A percentile compares a stretch with the other conserved stretches of the same genome.
phyloP scores from a whole-genome alignment of 2,888 invertebrate species.

The Dynastes hyllus region DNA sequence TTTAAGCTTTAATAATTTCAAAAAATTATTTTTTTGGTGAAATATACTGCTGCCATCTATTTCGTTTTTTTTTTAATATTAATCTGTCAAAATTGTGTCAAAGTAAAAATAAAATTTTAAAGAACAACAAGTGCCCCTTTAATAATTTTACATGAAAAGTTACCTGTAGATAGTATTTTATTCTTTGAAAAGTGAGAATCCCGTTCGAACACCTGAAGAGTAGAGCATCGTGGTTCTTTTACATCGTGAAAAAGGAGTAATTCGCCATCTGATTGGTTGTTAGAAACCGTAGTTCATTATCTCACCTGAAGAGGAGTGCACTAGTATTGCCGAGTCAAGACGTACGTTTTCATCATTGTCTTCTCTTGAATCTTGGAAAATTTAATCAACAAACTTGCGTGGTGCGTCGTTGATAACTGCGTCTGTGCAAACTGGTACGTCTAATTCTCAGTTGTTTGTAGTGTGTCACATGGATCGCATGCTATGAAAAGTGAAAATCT shows the following conservation, averaged over 20 bases:
- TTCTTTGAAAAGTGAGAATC: slow-evolving; percentile 36
- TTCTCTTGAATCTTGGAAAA: slow-evolving; percentile 5
- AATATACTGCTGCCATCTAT: slow-evolving; percentile 41
- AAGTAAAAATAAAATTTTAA: slow-evolving; percentile 38
- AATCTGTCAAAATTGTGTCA: slow-evolving; percentile 46
- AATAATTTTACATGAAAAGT: slow-evolving; percentile 34
- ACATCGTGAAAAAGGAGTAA: slow-evolving; percentile 40
- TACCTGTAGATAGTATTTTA: slow-evolving; percentile 34
- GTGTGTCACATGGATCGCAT: slow-evolving; percentile 61
- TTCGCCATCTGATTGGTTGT: slow-evolving; percentile 47
- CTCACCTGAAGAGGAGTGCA: slow-evolving; percentile 50
- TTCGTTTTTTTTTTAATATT: slow-evolving; percentile 23
- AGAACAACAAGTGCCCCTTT: slow-evolving; percentile 25
- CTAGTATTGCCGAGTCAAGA: slow-evolving; percentile 33
- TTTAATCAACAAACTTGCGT: slow-evolving; percentile 26
- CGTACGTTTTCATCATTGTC: slow-evolving; percentile 36
- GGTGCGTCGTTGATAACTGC: slow-evolving; percentile 40
- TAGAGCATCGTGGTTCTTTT: slow-evolving; percentile 42
- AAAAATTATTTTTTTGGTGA: neutral
- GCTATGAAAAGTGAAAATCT: slow-evolving; percentile 64
- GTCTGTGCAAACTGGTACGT: slow-evolving; percentile 53
- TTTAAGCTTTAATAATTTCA: too few relatives aligned
- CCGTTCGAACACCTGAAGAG: slow-evolving; percentile 45
- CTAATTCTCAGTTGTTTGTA: slow-evolving; percentile 61
- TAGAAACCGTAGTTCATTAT: slow-evolving; percentile 49